Base-by-base conservation (phyloP, 2,797 vertebrate genomes). In the Tapera naevia region DNA sequence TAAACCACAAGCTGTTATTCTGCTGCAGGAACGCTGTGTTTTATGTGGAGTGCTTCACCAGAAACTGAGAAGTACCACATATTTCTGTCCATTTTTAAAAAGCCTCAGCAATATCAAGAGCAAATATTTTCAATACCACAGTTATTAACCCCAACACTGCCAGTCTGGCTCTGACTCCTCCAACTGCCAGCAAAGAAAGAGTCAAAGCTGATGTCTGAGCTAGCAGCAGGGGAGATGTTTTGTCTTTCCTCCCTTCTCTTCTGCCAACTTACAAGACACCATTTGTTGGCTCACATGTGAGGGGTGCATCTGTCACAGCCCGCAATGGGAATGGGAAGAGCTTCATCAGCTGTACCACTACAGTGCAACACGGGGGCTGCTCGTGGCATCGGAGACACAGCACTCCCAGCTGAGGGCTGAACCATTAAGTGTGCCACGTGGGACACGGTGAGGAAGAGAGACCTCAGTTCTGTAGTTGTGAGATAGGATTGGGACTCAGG, bases 1-100 rank as follows among this genome's bases (percentile, higher is more conserved):
- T 96, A 96, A 96, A 91, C 88, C 87, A 86, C 97, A 96, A 97
- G 93, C 97, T 97, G 97, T 97, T 96, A 94, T 94, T 94, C 97
- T 94, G 84, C 96, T 89, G 89, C 73, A 82, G 70, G 66, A 96
- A 91, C 57, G 70, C 87, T 93, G 86, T 76, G 83, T 71, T 93
- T 97, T 91, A 86, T 94, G 66, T 81, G 92, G 78, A 95, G 81
- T 18, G 23, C 79, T 92, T 88, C 79, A 80, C 60, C 89, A 91
- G 92, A 56, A 85, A 51, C 67, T 57, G 50, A 91, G 64, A 90
- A 86, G 69, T 30, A 72, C 41, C 73, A 45, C 39, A 2, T 50
- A 84, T 90, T 80, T 92, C 57, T 89, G 86, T 45, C 56, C 46
- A 45, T 66, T 89, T 93, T 39, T 1, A 41, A 94, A 93, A 92